Base-by-base conservation (phyloP, 2,113 vertebrate genomes). In the Carassius carassius region DNA sequence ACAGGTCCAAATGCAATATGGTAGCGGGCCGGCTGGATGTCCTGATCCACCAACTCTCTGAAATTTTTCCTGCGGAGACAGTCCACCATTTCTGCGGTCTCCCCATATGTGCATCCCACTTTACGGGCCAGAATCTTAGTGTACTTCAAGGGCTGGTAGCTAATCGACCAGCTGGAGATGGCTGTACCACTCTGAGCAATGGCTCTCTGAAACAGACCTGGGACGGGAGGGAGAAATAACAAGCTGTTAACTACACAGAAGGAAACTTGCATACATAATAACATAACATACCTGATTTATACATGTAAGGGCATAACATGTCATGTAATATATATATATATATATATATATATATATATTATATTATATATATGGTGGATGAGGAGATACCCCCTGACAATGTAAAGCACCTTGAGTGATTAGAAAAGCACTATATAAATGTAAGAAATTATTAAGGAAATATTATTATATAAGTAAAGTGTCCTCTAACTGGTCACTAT, bases 151-250 rank as follows among this genome's bases (percentile, higher is more conserved):
- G 97, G 97, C 81, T 97, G 96, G 89, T 98, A 98, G 91, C 98
- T 99, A 47, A 99, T 97, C 0, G 97, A 98, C 97, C 97, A 99
- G 87, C 97, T 98, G 89, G 97, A 97, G 88, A 99, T 99, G 89
- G 97, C 97, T 0, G 97, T 97, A 2, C 97, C 97, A 35, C 97
- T 99, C 94, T 99, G 97, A 0, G 97, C 97, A 0, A 98, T 97
- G 91, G 97, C 97, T 85, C 98, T 95, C 91, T 99, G 97, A 93
- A 98, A 98, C 32, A 99, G 89, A 35, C 97, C 97, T 98, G 89
- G 0, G 47, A 23, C 2, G 54, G 14, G 49, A 29, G 78, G 25
- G 78, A 78, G 17, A 10, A 29, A 80, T 2, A 81, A 21, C 75
- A 76, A 79, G 21, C 9, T 41, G 19, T n/a, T 79, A 14, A 78